Base-by-base conservation (phyloP, 2,797 vertebrate species). In the Prionace glauca region DNA sequence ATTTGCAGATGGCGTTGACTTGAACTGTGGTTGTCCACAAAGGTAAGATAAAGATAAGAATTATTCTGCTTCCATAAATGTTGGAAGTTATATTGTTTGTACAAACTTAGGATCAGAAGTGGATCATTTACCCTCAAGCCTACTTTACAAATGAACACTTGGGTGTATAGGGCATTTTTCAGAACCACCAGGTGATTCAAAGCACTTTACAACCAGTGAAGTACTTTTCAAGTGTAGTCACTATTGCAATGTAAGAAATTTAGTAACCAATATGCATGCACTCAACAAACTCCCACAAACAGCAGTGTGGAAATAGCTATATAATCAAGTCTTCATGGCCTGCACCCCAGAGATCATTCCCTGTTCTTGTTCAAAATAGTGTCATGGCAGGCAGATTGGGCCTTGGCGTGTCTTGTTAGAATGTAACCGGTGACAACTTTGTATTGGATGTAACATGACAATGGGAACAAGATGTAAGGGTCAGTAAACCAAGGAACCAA, bases 11-110 rank as follows among this genome's bases (percentile, higher is more conserved):
- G 99, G 99, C 95, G 98, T 99, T 97, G 99, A 99, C 97, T 97
- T 99, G 79, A 99, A 99, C 97, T 99, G 99, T 97, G 99, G 99
- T 96, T 99, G 99, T 96, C 99, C 99, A 96, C 99, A 99, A 97
- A 99, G 99, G 99, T 99, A 97, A 97, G 96, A 29, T 74, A 56
- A 45, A 71, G 22, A 45, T 94, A 50, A 16, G 56, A 56, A 74
- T 56, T 1, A 41, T 67, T 41, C n/a, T 91, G 86, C 60, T 91
- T 91, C 32, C 60, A 29, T 91, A 29, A 67, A 62, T 32, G 7
- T 60, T 88, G 45, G 3, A 88, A 88, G 12, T 88, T 88, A 88
- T 5, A n/a, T 91, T 91, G 16, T 84, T 84, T 45, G 36, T 16
- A n/a, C 4, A 0, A n/a, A 16, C 2, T 0, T n/a, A 36, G 32